phyloP scores from a whole-genome alignment of 2,888 invertebrate species.

The Maniola hyperantus region DNA sequence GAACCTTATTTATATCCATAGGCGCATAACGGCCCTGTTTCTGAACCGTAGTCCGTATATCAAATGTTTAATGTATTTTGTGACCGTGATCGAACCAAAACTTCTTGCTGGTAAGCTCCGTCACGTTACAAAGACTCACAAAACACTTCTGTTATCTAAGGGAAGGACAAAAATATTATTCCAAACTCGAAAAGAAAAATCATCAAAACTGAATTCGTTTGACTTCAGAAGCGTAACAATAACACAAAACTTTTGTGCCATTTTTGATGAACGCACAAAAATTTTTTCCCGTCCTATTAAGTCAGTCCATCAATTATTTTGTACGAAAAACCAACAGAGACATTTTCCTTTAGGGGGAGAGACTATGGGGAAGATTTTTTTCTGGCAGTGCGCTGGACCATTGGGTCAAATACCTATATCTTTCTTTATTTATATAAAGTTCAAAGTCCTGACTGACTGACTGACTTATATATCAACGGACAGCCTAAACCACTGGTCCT shows the following conservation, averaged over 20 bases:
- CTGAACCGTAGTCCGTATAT: no score
- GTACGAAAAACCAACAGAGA: neutral
- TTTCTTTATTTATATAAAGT: no score
- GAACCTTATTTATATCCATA: no score
- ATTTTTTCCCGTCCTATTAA: constrained; percentile 15
- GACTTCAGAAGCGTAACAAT: constrained; percentile 19
- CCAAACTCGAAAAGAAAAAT: neutral
- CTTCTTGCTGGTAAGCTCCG: no score
- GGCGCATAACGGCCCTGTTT: no score
- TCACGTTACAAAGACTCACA: no score
- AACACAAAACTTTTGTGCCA: constrained; percentile 17
- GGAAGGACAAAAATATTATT: constrained; percentile 10
- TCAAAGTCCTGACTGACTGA: no score
- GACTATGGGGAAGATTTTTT: neutral
- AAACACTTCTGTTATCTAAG: neutral
- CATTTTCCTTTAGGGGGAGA: neutral
- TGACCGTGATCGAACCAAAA: no score
- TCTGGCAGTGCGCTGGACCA: neutral
- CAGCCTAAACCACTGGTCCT: no score
- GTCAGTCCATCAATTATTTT: constrained; percentile 22
- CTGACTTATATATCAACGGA: no score
- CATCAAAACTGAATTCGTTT: constrained; percentile 6
- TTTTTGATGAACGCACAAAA: constrained; percentile 18
- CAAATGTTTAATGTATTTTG: no score
- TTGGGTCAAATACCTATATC: neutral